A percentile compares a stretch with the other conserved stretches of the same genome.
Conservation (phyloP, 1,140 invertebrate genomes). For the Aphaenogaster floridana region DNA sequence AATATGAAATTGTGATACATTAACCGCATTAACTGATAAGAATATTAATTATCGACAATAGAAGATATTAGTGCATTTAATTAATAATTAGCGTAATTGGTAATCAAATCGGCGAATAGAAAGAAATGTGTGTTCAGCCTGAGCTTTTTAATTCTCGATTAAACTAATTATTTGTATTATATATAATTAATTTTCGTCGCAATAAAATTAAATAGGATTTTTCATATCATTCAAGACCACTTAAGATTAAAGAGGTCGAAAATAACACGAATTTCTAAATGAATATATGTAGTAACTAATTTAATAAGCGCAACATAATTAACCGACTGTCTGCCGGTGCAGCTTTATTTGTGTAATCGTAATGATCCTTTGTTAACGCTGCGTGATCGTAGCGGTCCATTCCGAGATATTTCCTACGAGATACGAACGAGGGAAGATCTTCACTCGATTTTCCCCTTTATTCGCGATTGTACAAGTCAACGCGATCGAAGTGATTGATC, state of each 20-base stretch:
- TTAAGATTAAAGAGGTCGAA: slow-evolving; percentile 50
- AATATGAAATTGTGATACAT: not conserved
- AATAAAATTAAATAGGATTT: not conserved
- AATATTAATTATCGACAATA: slow-evolving; percentile 18
- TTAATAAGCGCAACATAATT: slow-evolving; percentile 50
- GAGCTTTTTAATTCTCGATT: not conserved
- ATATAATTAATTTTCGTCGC: not conserved
- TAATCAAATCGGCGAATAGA: not conserved
- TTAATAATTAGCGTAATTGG: slow-evolving; percentile 12
- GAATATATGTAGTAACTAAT: slow-evolving; percentile 53
- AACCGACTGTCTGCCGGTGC: not conserved
- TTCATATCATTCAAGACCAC: slow-evolving; percentile 10
- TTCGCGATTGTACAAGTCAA: slow-evolving; percentile 8
- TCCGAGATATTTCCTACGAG: slow-evolving; percentile 43
- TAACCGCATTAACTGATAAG: slow-evolving; percentile 21
- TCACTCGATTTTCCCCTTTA: slow-evolving; percentile 9
- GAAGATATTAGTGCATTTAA: slow-evolving; percentile 30
- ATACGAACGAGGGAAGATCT: not conserved
- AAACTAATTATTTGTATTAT: slow-evolving; percentile 22
- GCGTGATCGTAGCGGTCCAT: slow-evolving; percentile 55
- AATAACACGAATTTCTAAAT: slow-evolving; percentile 63
- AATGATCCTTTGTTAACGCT: slow-evolving; percentile 61
- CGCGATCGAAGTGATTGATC: not conserved
- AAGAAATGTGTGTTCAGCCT: not conserved
- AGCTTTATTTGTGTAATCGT: slow-evolving; percentile 26